Conservation (phyloP, 2,888 invertebrate species). For the Papilio elwesi region DNA sequence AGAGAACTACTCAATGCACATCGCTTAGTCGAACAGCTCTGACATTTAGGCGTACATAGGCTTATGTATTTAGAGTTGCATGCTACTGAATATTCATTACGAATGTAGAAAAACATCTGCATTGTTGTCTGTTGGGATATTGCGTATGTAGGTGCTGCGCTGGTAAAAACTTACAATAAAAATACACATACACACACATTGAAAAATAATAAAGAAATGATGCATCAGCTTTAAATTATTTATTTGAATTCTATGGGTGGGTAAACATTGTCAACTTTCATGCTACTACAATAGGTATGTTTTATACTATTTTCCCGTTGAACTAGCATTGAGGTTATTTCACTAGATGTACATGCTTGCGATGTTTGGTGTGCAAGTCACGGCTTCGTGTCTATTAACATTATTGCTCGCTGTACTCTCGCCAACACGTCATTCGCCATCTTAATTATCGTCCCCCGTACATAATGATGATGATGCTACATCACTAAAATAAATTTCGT, state of each 20-base stretch:
- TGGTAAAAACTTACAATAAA: no score
- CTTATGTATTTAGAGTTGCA: background rate
- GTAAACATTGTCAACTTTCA: no score
- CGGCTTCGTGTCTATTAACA: conserved; percentile 71
- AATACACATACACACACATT: no score
- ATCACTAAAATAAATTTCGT: conserved; percentile 25
- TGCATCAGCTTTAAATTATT: no score
- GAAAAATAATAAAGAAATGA: no score
- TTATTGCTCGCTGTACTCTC: conserved; percentile 50
- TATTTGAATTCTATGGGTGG: no score
- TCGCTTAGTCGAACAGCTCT: background rate
- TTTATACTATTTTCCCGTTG: background rate
- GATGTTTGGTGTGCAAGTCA: conserved; percentile 47
- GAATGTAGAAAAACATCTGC: no score
- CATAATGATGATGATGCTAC: conserved; percentile 51
- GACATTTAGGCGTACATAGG: background rate
- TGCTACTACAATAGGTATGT: no score
- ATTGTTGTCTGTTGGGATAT: no score
- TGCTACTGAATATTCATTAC: background rate
- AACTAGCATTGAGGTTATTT: conserved; percentile 51
- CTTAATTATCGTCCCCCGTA: conserved; percentile 63
- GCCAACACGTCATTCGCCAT: conserved; percentile 57
- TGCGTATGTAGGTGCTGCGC: no score
- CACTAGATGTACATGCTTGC: conserved; percentile 62
- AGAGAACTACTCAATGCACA: background rate